Percentiles rank a stretch among this genome's conserved stretches.
Evolutionary conservation across 2,888 invertebrate species (phyloP).

Genomic region (Galeopsomyia nigrocyanea): DNA sequence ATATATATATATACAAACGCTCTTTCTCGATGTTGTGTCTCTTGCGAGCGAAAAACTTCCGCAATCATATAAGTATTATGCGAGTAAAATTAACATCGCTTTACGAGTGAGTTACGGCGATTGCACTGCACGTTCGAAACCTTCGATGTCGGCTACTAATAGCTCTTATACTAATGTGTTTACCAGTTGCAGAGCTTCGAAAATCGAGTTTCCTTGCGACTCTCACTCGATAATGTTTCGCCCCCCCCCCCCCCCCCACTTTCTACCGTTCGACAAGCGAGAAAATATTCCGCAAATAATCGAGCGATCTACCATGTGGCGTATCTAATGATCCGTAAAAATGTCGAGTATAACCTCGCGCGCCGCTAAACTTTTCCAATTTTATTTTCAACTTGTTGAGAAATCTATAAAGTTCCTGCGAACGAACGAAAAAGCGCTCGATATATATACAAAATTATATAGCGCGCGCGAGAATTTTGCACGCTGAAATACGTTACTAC

Average conservation of each 20-base stretch:
- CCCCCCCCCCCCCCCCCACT: not conserved
- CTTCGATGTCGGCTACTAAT: conserved; percentile 53
- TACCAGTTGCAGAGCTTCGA: conserved; percentile 49
- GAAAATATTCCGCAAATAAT: conserved; percentile 45
- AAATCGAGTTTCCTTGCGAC: conserved; percentile 33
- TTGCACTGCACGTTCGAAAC: conserved; percentile 3
- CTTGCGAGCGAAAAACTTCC: too few relatives aligned
- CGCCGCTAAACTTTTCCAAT: conserved; percentile 42
- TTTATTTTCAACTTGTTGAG: conserved; percentile 46
- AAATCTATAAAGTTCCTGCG: conserved; percentile 40
- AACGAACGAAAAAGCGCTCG: conserved; percentile 3
- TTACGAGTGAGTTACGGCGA: conserved; percentile 41
- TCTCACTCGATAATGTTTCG: not conserved
- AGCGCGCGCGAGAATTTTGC: conserved; percentile 31
- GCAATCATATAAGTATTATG: not conserved
- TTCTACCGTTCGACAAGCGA: conserved; percentile 36
- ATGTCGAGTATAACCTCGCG: conserved; percentile 37
- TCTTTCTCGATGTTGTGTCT: not conserved
- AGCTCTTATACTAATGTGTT: conserved; percentile 58
- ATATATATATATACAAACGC: not conserved
- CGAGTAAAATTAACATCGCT: conserved; percentile 43
- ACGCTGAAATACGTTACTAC: conserved; percentile 41
- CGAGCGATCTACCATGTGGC: conserved; percentile 27
- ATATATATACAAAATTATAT: conserved; percentile 42
- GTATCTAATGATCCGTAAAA: conserved; percentile 47